A percentile compares a stretch with the other conserved stretches of the same genome.
Evolutionary conservation across 1,140 invertebrate genomes (phyloP).

Genomic region (Acromyrmex echinatior): DNA sequence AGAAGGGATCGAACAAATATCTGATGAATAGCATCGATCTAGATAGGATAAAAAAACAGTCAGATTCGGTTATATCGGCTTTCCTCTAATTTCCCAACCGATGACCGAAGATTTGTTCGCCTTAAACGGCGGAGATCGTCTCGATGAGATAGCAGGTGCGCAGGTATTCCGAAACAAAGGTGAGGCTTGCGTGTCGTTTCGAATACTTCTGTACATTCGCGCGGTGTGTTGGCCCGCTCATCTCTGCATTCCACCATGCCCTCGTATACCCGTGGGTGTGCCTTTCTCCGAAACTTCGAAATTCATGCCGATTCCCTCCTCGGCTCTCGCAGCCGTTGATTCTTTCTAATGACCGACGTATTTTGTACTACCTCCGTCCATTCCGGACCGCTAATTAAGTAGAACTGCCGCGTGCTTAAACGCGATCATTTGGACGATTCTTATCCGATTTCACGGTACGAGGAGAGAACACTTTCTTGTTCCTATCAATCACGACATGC

Average conservation of each 20-base stretch:
- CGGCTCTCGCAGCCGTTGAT: background rate
- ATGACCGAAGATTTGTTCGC: slow-evolving; percentile 10
- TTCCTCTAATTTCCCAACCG: slow-evolving; percentile 70
- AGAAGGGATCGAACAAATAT: slow-evolving; percentile 53
- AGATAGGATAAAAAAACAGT: slow-evolving; percentile 60
- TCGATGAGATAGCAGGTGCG: slow-evolving; percentile 59
- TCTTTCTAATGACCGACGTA: slow-evolving; percentile 38
- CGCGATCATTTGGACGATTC: slow-evolving; percentile 35
- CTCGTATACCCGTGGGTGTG: slow-evolving; percentile 14
- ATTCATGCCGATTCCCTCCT: slow-evolving; percentile 30
- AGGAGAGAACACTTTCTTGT: background rate
- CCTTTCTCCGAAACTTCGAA: slow-evolving; percentile 54
- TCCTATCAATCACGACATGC: slow-evolving; percentile 40
- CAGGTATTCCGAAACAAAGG: slow-evolving; percentile 68
- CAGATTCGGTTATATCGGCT: slow-evolving; percentile 45
- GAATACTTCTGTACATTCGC: slow-evolving; percentile 44
- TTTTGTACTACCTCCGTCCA: slow-evolving; percentile 13
- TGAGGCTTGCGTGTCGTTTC: slow-evolving; percentile 59
- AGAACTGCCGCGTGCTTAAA: slow-evolving; percentile 49
- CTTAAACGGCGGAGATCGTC: slow-evolving; percentile 58
- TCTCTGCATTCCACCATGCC: slow-evolving; percentile 54
- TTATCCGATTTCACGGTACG: slow-evolving; percentile 64
- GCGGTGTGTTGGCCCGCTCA: slow-evolving; percentile 46
- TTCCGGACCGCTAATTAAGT: slow-evolving; percentile 63
- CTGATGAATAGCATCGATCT: slow-evolving; percentile 46